Conservation (phyloP, 2,113 vertebrate genomes). For the Sinosuthora webbiana region DNA sequence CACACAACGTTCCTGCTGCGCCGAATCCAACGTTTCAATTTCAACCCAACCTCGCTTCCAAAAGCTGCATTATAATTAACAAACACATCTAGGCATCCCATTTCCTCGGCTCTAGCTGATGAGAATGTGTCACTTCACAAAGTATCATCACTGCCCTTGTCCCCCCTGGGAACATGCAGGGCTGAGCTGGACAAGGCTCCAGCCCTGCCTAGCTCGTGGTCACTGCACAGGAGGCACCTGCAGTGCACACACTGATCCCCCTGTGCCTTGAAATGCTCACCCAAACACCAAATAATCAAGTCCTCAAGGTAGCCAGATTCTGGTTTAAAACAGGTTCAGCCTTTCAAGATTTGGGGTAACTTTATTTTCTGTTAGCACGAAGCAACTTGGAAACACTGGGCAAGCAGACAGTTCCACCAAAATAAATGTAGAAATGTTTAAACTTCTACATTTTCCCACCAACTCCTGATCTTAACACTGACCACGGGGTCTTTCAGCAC, state of each 20-base stretch:
- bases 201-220: accelerated
- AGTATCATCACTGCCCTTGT: not conserved
- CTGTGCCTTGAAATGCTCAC: accelerated
- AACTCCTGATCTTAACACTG: not conserved
- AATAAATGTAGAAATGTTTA: not conserved
- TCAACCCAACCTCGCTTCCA: not conserved
- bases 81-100: not conserved
- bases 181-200: accelerated
- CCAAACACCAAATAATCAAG: not conserved
- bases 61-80: not conserved
- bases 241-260: accelerated
- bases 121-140: not conserved
- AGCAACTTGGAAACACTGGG: not conserved
- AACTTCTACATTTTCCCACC: not conserved
- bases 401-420: not conserved
- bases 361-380: not conserved
- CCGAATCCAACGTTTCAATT: not conserved
- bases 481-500: not conserved
- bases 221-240: accelerated
- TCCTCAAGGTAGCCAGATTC: not conserved
- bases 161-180: not conserved
- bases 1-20: not conserved
- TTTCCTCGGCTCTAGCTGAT: not conserved
- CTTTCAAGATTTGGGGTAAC: not conserved
- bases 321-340: not conserved